Conservation (phyloP, 2,113 vertebrate genomes). For the western clawed frog (Xenopus tropicalis) region DNA sequence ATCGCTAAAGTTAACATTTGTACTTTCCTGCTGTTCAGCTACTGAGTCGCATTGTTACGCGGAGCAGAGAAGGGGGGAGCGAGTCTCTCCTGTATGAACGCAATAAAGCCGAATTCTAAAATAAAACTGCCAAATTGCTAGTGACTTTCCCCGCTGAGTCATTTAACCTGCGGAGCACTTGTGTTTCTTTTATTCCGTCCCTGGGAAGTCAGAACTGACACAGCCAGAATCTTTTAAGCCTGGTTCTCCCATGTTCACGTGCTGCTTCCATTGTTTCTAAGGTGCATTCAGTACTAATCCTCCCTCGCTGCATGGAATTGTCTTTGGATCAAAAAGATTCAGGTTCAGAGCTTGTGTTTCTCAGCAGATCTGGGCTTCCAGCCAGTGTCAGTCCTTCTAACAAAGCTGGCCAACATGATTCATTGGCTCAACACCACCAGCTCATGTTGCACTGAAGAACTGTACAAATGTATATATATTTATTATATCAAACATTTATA, state of each 20-base stretch:
- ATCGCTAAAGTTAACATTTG: conserved; percentile 47
- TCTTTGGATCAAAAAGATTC: neutral
- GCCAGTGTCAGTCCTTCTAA: neutral
- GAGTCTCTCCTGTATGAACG: conserved; percentile 41
- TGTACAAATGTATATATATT: too few relatives aligned
- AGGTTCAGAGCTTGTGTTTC: neutral
- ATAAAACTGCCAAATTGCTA: conserved; percentile 52
- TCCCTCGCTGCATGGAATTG: neutral
- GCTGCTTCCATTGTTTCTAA: conserved; percentile 27
- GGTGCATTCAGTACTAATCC: conserved; percentile 8
- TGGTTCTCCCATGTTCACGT: conserved; percentile 20
- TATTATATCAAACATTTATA: too few relatives aligned
- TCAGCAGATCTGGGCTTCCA: neutral
- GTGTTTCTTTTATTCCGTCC: conserved; percentile 34
- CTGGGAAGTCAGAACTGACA: conserved; percentile 28
- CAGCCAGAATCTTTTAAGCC: conserved; percentile 30
- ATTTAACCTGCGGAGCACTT: conserved; percentile 34
- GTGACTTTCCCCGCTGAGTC: conserved; percentile 43
- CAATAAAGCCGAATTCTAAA: conserved; percentile 50
- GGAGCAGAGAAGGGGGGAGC: conserved; percentile 45
- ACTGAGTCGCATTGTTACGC: conserved; percentile 40
- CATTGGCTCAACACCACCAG: neutral
- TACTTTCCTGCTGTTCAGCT: conserved; percentile 36
- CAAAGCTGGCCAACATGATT: neutral
- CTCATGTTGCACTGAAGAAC: too few relatives aligned